Conservation (phyloP, 2,888 invertebrate genomes). For the Palloptera scutellata region DNA sequence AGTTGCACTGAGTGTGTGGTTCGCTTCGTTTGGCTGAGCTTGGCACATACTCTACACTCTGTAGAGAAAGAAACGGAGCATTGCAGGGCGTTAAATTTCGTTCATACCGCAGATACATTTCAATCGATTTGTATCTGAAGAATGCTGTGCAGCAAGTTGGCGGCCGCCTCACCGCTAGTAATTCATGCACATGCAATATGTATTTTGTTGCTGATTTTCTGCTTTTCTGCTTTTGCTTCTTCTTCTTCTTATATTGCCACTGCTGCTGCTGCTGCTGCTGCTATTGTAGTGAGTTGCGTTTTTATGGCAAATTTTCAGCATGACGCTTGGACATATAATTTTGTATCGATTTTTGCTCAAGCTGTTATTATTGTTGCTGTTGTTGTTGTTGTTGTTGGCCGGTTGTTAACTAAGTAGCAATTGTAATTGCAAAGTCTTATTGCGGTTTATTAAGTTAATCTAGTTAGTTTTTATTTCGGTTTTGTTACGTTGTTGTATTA, state of each 20-base stretch:
- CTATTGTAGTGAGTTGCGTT: neutral
- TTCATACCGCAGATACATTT: slow-evolving; percentile 37
- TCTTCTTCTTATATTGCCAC: neutral
- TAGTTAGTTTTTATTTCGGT: no score
- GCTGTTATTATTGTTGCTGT: no score
- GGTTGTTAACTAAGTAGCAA: no score
- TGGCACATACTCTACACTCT: neutral
- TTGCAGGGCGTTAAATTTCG: neutral
- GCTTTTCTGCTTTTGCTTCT: neutral
- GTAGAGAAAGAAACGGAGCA: neutral
- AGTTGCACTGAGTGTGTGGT: no score
- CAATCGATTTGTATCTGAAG: slow-evolving; percentile 35
- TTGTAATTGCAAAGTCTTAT: no score
- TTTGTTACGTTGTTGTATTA: no score
- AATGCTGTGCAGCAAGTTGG: slow-evolving; percentile 31
- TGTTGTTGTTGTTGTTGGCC: no score
- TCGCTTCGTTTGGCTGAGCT: neutral
- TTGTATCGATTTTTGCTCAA: no score
- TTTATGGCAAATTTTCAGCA: neutral
- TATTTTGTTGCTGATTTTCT: neutral
- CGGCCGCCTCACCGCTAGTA: slow-evolving; percentile 4
- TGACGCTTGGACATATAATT: no score
- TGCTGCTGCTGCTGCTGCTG: slow-evolving; percentile 9
- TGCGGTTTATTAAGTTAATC: no score
- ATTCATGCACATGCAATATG: neutral